These are phyloP conservation scores for Mirza zaza DNA, from an alignment of 2,113 vertebrate species.

Conservation along the genomic window DNA sequence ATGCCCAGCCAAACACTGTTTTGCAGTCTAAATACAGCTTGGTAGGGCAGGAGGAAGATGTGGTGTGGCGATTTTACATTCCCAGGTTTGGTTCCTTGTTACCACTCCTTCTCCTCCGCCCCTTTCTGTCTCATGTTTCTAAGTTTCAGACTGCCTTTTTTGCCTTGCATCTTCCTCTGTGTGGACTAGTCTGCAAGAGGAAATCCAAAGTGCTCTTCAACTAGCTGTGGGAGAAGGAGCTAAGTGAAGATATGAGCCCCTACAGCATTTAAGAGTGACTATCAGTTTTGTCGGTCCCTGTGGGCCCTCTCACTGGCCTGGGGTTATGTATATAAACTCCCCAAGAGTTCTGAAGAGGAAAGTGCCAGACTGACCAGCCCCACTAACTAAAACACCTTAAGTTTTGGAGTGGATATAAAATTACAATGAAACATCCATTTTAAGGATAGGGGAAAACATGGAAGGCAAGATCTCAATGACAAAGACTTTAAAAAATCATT, in stretches of 20 bases:
- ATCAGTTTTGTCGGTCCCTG: not conserved
- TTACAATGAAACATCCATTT: not conserved
- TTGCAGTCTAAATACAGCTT: not conserved
- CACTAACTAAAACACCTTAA: not conserved
- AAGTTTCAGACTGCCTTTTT: not conserved
- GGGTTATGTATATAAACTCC: not conserved
- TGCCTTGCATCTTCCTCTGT: not conserved
- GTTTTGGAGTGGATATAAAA: not conserved
- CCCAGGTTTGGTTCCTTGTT: not conserved
- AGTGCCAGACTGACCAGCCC: not conserved
- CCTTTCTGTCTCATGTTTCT: not conserved
- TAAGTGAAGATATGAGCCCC: not conserved
- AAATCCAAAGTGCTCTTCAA: not conserved
- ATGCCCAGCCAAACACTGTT: not conserved
- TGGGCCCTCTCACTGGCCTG: not conserved
- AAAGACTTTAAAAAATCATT: not conserved
- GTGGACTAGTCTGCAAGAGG: not conserved
- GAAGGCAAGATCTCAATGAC: not conserved
- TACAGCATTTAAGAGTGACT: not conserved
- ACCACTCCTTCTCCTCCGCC: not conserved
- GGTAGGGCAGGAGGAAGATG: not conserved
- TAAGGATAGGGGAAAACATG: not conserved
- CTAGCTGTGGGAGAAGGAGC: not conserved
- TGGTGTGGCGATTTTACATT: not conserved
- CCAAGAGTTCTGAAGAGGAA: slow-evolving; percentile 1